phyloP scores from a whole-genome alignment of 2,113 vertebrate genomes.

The Azemiops feae region DNA sequence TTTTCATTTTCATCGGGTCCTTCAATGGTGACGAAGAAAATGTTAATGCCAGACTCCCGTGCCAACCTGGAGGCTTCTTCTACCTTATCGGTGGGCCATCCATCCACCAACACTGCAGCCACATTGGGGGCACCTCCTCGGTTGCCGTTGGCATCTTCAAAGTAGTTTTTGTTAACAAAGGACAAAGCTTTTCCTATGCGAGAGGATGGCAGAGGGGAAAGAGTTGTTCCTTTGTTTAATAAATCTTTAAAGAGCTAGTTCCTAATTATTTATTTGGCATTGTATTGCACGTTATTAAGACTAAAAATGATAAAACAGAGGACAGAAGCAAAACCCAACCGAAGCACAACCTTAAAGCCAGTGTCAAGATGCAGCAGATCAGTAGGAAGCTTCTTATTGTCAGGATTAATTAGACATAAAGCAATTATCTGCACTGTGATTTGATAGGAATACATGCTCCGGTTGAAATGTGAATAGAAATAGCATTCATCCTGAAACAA shows the following conservation, averaged over 20 bases:
- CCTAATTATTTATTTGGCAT: background rate
- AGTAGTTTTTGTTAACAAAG: conserved; percentile 91
- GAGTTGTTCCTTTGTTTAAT: background rate
- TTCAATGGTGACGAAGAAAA: conserved; percentile 97
- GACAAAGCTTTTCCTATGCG: conserved; percentile 88
- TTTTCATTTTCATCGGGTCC: conserved; percentile 87
- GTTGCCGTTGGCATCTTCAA: conserved; percentile 89
- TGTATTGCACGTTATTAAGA: background rate
- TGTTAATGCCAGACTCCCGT: conserved; percentile 95
- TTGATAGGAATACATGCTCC: background rate
- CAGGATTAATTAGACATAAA: background rate
- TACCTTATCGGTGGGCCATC: conserved; percentile 94
- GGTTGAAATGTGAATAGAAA: background rate
- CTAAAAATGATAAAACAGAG: background rate
- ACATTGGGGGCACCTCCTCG: conserved; percentile 88
- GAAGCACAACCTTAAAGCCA: background rate
- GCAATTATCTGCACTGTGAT: background rate
- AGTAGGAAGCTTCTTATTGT: background rate
- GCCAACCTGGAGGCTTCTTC: conserved; percentile 90
- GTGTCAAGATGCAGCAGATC: background rate
- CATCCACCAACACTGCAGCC: conserved; percentile 90
- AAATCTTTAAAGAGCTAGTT: background rate
- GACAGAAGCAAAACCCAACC: background rate
- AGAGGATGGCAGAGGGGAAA: conserved; percentile 1
- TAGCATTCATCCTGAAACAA: background rate